Conservation (phyloP, 2,113 vertebrate species). For the Ameiurus melas region DNA sequence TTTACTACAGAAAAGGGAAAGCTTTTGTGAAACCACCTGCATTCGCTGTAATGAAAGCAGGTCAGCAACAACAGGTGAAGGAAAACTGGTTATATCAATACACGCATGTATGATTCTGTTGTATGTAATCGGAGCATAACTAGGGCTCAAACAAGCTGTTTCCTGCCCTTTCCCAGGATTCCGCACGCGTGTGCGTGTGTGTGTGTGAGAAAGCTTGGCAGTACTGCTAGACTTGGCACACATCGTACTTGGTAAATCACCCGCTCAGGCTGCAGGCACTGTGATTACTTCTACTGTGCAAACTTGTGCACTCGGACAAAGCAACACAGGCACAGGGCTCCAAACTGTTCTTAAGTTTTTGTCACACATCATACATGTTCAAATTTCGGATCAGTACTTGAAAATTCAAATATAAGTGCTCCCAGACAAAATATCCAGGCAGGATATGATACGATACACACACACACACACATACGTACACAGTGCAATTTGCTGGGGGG, state of each 20-base stretch:
- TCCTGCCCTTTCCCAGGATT: slow-evolving; percentile 37
- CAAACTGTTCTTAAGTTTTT: no score
- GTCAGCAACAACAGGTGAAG: slow-evolving; percentile 20
- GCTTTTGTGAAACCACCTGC: slow-evolving; percentile 6
- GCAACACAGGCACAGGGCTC: not conserved
- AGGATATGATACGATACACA: no score
- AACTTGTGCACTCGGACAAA: slow-evolving; percentile 14
- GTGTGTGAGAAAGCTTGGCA: not conserved
- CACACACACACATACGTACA: no score
- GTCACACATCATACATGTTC: not conserved
- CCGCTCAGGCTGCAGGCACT: slow-evolving; percentile 25
- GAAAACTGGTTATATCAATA: slow-evolving; percentile 16
- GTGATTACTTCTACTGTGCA: slow-evolving; percentile 23
- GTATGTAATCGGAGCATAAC: slow-evolving; percentile 27
- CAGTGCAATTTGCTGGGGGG: no score
- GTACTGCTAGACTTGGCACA: slow-evolving; percentile 35
- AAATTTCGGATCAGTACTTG: not conserved
- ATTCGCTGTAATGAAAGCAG: not conserved
- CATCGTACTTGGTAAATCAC: slow-evolving; percentile 4
- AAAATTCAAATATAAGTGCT: not conserved
- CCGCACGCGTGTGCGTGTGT: no score
- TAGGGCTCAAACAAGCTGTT: slow-evolving; percentile 13
- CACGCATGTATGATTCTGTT: not conserved
- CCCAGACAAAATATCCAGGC: no score
- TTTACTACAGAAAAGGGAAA: not conserved